Evolutionary conservation across 2,797 vertebrate species (phyloP).

Genomic region (Triplophysa bombifrons): DNA sequence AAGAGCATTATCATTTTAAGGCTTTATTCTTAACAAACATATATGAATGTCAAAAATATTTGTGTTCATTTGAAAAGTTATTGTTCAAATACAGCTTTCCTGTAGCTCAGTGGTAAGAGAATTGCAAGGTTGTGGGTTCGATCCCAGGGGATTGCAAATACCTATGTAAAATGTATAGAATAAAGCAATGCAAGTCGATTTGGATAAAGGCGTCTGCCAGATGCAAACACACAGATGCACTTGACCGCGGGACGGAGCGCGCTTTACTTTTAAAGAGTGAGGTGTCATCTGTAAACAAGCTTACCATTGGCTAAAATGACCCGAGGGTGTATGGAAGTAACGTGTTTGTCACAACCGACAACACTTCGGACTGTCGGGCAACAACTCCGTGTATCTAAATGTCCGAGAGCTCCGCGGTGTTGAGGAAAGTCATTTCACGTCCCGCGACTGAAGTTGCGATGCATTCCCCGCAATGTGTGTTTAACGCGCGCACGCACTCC

Average conservation of each 20-base stretch:
- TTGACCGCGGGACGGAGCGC: background rate
- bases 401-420: background rate
- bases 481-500: background rate
- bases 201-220: background rate
- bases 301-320: background rate
- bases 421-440: background rate
- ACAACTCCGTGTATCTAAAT: no score
- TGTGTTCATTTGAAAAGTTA: no score
- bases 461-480: background rate
- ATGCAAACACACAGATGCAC: no score
- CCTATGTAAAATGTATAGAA: no score
- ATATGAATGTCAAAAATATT: no score
- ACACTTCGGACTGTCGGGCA: background rate
- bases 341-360: background rate
- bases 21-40: no score
- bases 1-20: no score
- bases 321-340: background rate
- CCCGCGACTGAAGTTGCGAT: background rate
- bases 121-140: no score
- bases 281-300: conserved; percentile 14
- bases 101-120: no score
- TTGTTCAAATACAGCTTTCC: no score
- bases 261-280: background rate
- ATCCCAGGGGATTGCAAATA: no score
- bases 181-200: no score